Base-by-base conservation (phyloP, 2,113 vertebrate species). In the Hassar affinis region DNA sequence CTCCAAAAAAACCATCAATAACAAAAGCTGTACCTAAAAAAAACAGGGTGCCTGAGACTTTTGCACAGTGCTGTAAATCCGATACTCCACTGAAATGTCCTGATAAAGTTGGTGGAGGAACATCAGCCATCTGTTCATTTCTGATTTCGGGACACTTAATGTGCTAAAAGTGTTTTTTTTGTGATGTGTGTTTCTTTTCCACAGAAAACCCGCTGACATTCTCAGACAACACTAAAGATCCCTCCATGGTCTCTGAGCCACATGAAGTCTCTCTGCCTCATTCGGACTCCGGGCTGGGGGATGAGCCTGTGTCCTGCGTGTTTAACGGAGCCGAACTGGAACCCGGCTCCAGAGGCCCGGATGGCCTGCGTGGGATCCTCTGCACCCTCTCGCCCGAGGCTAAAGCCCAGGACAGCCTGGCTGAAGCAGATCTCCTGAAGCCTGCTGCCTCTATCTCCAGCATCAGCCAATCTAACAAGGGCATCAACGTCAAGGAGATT, bases 401-500 rank as follows among this genome's bases (percentile, higher is more conserved):
- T 81, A 97, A 96, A 89, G 96, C 96, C 57, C 95, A 95, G 84
- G 97, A 98, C 86, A 95, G 93, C 87, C 90, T 97, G 89, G 90
- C 94, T 0, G 95, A 96, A 86, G 90, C 84, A 14, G 95, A 96
- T 80, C 89, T 93, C 61, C 72, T 97, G 84, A 98, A 96, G 78
- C 93, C 92, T 0, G 88, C 96, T 62, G 91, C 95, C 3, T 96
- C 96, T 1, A 94, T 96, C 93, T 94, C 94, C 78, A 96, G 95
- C 89, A 95, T 97, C 87, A 96, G 95, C 90, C 97, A 98, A 91
- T 62, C 89, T 64, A 96, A 93, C 90, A 97, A 96, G 92, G 97
- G 97, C 88, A 96, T 98, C 88, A 99, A 98, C 82, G 95, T 99
- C 74, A 98, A 96, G 89, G 96, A 98, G 91, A 98, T 99, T 88